Percentiles rank a stretch among this genome's conserved stretches.
These are phyloP conservation scores for Ligdia adustata DNA, from an alignment of 2,888 invertebrate genomes.

Conservation along the genomic window DNA sequence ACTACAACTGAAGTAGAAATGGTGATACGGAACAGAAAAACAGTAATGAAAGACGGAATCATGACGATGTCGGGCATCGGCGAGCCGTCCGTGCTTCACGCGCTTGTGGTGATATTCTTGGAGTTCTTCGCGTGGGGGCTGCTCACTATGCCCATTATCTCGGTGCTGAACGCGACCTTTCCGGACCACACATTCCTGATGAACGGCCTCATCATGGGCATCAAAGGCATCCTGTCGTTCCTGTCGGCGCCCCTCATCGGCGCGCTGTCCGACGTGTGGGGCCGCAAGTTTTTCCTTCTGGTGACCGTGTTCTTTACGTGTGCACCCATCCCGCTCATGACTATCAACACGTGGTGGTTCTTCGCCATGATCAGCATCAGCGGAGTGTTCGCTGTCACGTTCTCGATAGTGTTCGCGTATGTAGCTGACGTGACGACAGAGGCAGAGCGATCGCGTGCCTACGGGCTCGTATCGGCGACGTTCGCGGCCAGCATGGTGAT, in stretches of 20 bases:
- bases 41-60: conserved; percentile 94
- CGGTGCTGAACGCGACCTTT: conserved; percentile 97
- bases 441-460: conserved; percentile 96
- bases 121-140: conserved; percentile 99
- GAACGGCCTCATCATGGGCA: conserved; percentile 99
- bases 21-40: conserved; percentile 93
- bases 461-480: conserved; percentile 98
- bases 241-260: conserved; percentile 98
- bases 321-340: conserved; percentile 99
- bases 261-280: conserved; percentile 99
- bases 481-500: conserved; percentile 99
- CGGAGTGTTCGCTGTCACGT: conserved; percentile 99
- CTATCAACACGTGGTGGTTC: conserved; percentile 99
- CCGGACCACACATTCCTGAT: conserved; percentile 99
- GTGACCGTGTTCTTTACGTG: conserved; percentile 99
- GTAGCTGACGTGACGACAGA: conserved; percentile 99
- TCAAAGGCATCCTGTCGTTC: conserved; percentile 98
- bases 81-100: conserved; percentile 98
- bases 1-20: conserved; percentile 94
- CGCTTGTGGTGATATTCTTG: conserved; percentile 98
- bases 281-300: conserved; percentile 98
- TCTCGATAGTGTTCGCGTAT: conserved; percentile 99
- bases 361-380: conserved; percentile 99
- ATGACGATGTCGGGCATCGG: conserved; percentile 95
- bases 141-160: conserved; percentile 98